Conservation (phyloP, 1,140 invertebrate genomes). For the Pogonomyrmex barbatus region DNA sequence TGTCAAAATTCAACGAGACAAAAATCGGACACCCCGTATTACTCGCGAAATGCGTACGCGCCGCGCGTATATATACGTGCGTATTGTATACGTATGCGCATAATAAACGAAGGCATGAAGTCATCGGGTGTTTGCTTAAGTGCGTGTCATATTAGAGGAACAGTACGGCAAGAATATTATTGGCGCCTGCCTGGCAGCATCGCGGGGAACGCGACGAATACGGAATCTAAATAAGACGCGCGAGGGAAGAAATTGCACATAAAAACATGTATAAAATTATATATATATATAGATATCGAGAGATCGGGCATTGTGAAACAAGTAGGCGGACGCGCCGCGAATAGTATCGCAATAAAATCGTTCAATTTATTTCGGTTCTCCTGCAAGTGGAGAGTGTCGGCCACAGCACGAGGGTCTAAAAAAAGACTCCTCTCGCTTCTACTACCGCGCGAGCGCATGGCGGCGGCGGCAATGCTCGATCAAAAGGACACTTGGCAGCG, state of each 20-base stretch:
- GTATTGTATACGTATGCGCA: neutral
- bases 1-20: neutral
- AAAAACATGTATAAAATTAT: neutral
- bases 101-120: constrained; percentile 44
- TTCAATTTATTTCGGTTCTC: constrained; percentile 60
- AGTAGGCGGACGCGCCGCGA: constrained; percentile 48
- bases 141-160: constrained; percentile 61
- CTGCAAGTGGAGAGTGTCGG: constrained; percentile 52
- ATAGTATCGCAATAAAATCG: constrained; percentile 64
- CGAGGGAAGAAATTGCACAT: neutral
- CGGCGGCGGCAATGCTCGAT: constrained; percentile 61
- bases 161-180: constrained; percentile 58
- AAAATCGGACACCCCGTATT: neutral
- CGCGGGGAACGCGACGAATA: constrained; percentile 41
- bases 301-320: constrained; percentile 52
- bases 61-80: neutral
- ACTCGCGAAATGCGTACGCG: constrained; percentile 29
- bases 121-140: constrained; percentile 61
- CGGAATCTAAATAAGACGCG: constrained; percentile 54
- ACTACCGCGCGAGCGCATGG: constrained; percentile 39
- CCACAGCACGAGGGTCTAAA: constrained; percentile 44
- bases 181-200: constrained; percentile 54
- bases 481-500: constrained; percentile 59
- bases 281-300: neutral
- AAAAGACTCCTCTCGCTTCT: constrained; percentile 55